Percentiles rank a stretch among this genome's conserved stretches.
Conservation (phyloP, 1,140 invertebrate genomes). For the Lepidurus apus region DNA sequence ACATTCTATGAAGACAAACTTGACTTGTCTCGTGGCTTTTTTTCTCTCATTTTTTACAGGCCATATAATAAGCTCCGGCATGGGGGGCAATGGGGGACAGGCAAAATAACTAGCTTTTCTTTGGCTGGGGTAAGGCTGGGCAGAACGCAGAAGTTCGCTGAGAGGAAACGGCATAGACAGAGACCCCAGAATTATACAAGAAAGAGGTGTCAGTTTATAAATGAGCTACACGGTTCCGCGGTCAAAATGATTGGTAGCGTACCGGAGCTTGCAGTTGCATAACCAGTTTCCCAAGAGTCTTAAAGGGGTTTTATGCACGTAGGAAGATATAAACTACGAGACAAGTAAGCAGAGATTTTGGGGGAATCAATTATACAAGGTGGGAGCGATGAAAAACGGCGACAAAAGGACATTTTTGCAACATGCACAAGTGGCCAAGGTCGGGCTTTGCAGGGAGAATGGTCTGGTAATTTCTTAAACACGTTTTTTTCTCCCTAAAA, state of each 20-base stretch:
- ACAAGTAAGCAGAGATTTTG: too few species aligned
- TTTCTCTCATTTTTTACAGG: background rate
- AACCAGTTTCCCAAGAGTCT: background rate
- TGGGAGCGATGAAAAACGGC: too few species aligned
- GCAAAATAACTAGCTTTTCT: background rate
- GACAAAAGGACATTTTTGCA: too few species aligned
- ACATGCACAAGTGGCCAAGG: too few species aligned
- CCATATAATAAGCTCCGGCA: background rate
- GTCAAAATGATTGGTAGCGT: slow-evolving; percentile 20
- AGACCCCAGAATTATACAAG: slow-evolving; percentile 2
- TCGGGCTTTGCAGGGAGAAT: too few species aligned
- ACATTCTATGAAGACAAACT: slow-evolving; percentile 4
- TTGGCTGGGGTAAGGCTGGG: too few species aligned
- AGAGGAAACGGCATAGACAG: background rate
- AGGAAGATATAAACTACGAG: too few species aligned
- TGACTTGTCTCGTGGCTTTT: slow-evolving; percentile 9
- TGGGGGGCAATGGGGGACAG: background rate
- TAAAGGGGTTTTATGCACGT: background rate
- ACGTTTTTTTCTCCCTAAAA: background rate
- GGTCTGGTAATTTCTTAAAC: background rate
- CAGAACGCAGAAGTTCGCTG: too few species aligned
- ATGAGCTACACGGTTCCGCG: slow-evolving; percentile 8
- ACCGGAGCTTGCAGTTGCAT: background rate
- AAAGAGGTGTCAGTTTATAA: slow-evolving; percentile 16
- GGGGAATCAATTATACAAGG: too few species aligned